phyloP scores from a whole-genome alignment of 1,140 invertebrate genomes.

The Limonius californicus region DNA sequence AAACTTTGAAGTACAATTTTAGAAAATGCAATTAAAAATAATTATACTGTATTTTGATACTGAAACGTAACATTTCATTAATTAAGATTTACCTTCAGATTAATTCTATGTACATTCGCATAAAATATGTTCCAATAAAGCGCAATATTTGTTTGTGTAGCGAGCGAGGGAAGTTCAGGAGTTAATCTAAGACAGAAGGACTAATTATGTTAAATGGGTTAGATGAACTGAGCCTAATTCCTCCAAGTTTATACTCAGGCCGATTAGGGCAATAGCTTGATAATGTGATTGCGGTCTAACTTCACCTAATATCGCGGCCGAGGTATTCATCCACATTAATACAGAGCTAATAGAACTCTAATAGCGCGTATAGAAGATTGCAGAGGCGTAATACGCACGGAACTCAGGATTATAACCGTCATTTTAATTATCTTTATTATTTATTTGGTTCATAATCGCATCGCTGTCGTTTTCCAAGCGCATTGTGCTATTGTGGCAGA shows the following conservation, averaged over 20 bases:
- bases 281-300: slow-evolving; percentile 28
- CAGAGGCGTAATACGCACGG: background rate
- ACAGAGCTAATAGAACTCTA: slow-evolving; percentile 11
- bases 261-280: slow-evolving; percentile 30
- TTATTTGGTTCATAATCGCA: background rate
- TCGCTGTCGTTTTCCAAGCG: background rate
- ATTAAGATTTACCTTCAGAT: too few species aligned
- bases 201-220: slow-evolving; percentile 31
- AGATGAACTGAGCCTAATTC: slow-evolving; percentile 27
- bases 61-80: too few species aligned
- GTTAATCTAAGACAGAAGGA: slow-evolving; percentile 18
- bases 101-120: too few species aligned
- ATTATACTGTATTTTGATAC: too few species aligned
- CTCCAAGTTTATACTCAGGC: slow-evolving; percentile 23
- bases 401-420: slow-evolving; percentile 7
- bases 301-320: background rate
- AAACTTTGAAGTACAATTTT: too few species aligned
- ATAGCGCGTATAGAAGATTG: slow-evolving; percentile 5
- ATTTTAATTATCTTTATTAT: slow-evolving; percentile 10
- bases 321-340: slow-evolving; percentile 14
- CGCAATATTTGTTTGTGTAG: background rate
- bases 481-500: background rate
- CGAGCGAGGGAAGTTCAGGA: background rate
- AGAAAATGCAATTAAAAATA: too few species aligned
- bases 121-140: background rate